A percentile compares a stretch with the other conserved stretches of the same genome.
phyloP scores from a whole-genome alignment of 2,113 vertebrate genomes.

The Dipodomys merriami region DNA sequence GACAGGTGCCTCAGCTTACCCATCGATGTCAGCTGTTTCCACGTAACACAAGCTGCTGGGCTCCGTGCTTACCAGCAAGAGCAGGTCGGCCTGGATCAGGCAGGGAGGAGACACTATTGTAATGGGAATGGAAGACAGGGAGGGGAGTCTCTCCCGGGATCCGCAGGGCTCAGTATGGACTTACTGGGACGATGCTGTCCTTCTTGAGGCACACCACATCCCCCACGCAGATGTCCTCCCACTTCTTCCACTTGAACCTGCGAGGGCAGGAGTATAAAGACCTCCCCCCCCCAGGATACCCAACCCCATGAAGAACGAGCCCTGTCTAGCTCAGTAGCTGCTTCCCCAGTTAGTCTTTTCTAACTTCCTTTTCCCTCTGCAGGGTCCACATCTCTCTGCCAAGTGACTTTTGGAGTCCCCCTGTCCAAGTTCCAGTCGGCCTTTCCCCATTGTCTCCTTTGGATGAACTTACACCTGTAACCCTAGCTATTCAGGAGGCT shows the following conservation, averaged over 20 bases:
- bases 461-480: background rate
- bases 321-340: background rate
- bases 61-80: constrained; percentile 94
- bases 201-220: constrained; percentile 92
- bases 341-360: background rate
- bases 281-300: no score
- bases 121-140: background rate
- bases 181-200: constrained; percentile 93
- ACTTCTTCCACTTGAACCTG: constrained; percentile 89
- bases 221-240: constrained; percentile 91
- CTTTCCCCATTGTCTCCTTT: background rate
- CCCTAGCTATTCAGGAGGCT: no score
- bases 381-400: no score
- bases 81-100: constrained; percentile 89
- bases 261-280: fast-evolving
- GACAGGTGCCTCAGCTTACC: constrained; percentile 80
- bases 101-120: background rate
- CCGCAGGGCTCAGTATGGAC: background rate
- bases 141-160: background rate
- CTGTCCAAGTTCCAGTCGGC: background rate
- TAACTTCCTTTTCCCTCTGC: no score
- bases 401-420: fast-evolving
- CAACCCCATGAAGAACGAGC: background rate
- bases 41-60: constrained; percentile 96
- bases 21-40: constrained; percentile 95